Evolutionary conservation across 2,113 vertebrate species (phyloP).

Genomic region (Microtus ochrogaster): DNA sequence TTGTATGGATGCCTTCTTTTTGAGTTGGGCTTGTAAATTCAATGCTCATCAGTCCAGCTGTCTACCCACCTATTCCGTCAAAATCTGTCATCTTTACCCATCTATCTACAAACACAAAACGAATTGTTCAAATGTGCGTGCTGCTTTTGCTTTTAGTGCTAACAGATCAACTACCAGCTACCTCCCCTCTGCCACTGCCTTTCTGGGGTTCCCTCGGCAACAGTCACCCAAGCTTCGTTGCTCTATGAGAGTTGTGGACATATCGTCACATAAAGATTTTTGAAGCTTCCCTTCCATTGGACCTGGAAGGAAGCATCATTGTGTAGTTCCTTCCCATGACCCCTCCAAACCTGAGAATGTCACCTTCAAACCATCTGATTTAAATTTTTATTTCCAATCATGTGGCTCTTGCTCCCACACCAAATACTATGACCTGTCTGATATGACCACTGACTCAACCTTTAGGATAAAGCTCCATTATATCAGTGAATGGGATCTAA

Average conservation of each 20-base stretch:
- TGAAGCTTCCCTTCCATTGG: not conserved
- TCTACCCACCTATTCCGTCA: not conserved
- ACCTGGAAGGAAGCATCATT: not conserved
- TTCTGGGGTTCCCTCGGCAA: not conserved
- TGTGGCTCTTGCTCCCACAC: not conserved
- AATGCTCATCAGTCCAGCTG: not conserved
- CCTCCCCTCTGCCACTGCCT: not conserved
- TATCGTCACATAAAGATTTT: not conserved
- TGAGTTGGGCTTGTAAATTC: not conserved
- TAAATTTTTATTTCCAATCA: not conserved
- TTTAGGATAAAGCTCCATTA: not conserved
- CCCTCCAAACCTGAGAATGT: constrained; percentile 10
- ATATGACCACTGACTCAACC: not conserved
- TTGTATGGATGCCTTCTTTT: not conserved
- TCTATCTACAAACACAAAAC: constrained; percentile 6
- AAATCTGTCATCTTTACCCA: not conserved
- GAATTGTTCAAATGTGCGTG: not conserved
- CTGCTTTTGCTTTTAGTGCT: not conserved
- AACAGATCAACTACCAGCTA: not conserved
- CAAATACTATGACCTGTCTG: not conserved
- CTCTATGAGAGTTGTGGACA: not conserved
- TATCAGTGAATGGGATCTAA: not conserved
- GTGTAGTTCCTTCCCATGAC: not conserved
- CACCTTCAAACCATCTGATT: not conserved
- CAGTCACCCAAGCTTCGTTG: not conserved